These are phyloP conservation scores for Aricia agestis DNA, from an alignment of 1,140 invertebrate species.

Conservation along the genomic window DNA sequence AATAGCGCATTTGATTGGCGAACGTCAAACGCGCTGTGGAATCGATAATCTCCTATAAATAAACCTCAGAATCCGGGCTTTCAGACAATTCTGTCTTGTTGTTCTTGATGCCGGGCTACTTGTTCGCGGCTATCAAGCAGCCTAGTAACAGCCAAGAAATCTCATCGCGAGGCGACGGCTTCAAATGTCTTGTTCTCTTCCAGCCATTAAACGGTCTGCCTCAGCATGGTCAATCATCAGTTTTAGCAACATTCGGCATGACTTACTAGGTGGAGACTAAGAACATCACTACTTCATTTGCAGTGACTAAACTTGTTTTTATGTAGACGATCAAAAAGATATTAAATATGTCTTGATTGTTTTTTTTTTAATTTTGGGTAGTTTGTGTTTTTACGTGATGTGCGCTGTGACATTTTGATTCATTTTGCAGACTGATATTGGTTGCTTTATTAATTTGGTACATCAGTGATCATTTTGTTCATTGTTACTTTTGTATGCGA, in stretches of 20 bases:
- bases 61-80: too few relatives aligned
- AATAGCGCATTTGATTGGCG: too few relatives aligned
- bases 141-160: too few relatives aligned
- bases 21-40: too few relatives aligned
- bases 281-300: neutral
- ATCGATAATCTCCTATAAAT: too few relatives aligned
- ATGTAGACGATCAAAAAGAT: neutral
- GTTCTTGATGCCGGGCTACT: too few relatives aligned
- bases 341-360: neutral
- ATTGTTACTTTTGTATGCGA: neutral
- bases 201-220: neutral
- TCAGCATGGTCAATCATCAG: neutral
- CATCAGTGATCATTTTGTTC: neutral
- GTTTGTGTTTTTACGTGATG: constrained; percentile 9
- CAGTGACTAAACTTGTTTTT: neutral
- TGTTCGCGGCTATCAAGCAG: too few relatives aligned
- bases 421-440: neutral
- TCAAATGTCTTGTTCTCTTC: neutral
- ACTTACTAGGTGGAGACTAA: neutral
- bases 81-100: too few relatives aligned
- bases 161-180: too few relatives aligned
- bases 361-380: constrained; percentile 5
- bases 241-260: neutral
- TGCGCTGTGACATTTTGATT: neutral
- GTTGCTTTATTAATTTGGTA: constrained; percentile 3